A percentile compares a stretch with the other conserved stretches of the same genome.
Evolutionary conservation across 2,888 invertebrate species (phyloP).

Genomic region (Petrolisthes manimaculis): DNA sequence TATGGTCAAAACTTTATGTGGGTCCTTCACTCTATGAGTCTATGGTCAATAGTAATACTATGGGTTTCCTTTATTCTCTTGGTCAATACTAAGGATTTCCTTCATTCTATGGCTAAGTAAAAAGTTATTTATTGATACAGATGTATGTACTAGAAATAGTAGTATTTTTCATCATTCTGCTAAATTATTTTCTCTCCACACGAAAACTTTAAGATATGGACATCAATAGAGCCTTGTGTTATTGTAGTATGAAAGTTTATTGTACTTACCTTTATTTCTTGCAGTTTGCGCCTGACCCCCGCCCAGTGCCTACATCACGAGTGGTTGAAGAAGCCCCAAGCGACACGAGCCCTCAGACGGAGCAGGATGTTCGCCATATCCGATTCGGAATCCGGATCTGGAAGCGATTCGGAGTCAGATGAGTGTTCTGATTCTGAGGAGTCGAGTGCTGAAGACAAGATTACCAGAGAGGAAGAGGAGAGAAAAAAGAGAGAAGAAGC

Average conservation of each 20-base stretch:
- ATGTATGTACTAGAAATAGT: too few species aligned
- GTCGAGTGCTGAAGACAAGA: constrained; percentile 32
- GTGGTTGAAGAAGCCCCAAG: constrained; percentile 55
- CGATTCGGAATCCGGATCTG: constrained; percentile 29
- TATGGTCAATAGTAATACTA: too few species aligned
- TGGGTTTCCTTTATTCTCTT: too few species aligned
- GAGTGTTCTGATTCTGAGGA: constrained; percentile 32
- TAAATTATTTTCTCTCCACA: too few species aligned
- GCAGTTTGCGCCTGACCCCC: constrained; percentile 64
- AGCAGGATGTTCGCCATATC: neutral
- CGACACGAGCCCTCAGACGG: neutral
- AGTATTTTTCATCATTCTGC: too few species aligned
- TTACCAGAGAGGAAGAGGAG: constrained; percentile 20
- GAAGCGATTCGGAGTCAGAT: constrained; percentile 44
- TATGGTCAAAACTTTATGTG: neutral
- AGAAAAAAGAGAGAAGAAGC: constrained; percentile 19
- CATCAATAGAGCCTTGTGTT: too few species aligned
- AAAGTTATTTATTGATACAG: too few species aligned
- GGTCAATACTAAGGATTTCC: too few species aligned
- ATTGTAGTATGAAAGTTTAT: too few species aligned
- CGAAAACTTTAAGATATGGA: too few species aligned
- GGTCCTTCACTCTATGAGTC: too few species aligned
- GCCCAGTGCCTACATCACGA: constrained; percentile 58
- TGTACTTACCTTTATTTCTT: constrained; percentile 4
- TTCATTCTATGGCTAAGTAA: too few species aligned